These are phyloP conservation scores for Ctenoplectra terminalis DNA, from an alignment of 1,140 invertebrate species.

Conservation along the genomic window DNA sequence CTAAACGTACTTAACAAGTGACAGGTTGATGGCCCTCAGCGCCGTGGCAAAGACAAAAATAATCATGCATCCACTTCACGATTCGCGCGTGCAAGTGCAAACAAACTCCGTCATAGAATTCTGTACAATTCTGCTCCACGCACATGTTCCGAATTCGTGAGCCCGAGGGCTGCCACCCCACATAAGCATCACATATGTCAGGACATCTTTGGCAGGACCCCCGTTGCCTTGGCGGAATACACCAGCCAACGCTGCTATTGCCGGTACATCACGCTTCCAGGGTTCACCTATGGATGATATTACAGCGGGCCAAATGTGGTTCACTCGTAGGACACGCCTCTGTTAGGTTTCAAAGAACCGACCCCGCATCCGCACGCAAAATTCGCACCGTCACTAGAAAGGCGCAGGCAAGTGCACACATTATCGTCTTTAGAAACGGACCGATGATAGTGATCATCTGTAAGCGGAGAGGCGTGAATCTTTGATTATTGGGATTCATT, in stretches of 20 bases:
- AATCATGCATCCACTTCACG: slow-evolving; percentile 67
- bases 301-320: slow-evolving; percentile 73
- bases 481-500: background rate
- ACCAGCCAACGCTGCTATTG: slow-evolving; percentile 38
- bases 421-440: background rate
- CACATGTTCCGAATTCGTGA: slow-evolving; percentile 76
- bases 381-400: slow-evolving; percentile 16
- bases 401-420: slow-evolving; percentile 6
- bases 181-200: slow-evolving; percentile 77
- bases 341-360: slow-evolving; percentile 61
- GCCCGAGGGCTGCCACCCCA: slow-evolving; percentile 73
- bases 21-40: slow-evolving; percentile 46
- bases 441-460: background rate
- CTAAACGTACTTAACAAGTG: background rate
- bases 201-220: slow-evolving; percentile 70
- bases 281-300: slow-evolving; percentile 67
- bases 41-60: slow-evolving; percentile 58
- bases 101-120: slow-evolving; percentile 76
- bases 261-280: slow-evolving; percentile 38
- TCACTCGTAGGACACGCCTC: slow-evolving; percentile 66
- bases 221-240: slow-evolving; percentile 55
- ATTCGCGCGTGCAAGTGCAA: slow-evolving; percentile 69
- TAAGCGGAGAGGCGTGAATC: background rate
- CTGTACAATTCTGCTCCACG: slow-evolving; percentile 69
- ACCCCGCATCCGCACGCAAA: background rate